phyloP scores from a whole-genome alignment of 2,113 vertebrate species.

The Coregonus clupeaformis region DNA sequence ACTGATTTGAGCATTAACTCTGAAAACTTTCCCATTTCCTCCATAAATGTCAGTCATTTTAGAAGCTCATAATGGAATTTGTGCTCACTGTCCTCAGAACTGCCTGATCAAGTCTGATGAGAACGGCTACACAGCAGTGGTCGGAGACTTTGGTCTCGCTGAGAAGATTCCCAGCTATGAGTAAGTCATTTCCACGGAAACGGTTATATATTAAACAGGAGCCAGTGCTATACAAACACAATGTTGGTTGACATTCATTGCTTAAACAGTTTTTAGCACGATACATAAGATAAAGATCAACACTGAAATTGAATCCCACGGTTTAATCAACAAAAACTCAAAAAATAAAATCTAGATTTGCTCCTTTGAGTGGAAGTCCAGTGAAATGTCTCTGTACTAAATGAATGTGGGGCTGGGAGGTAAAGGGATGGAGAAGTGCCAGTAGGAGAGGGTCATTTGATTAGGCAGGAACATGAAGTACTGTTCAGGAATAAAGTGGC shows the following conservation, averaged over 20 bases:
- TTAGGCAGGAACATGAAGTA: conserved; percentile 39
- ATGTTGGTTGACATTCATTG: too few relatives aligned
- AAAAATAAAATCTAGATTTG: neutral
- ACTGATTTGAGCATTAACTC: too few relatives aligned
- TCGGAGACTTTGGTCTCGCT: conserved; percentile 96
- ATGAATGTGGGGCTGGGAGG: neutral
- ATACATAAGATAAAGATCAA: too few relatives aligned
- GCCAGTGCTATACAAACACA: too few relatives aligned
- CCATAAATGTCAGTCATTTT: neutral
- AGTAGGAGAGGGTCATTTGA: conserved; percentile 16
- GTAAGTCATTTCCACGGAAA: conserved; percentile 61
- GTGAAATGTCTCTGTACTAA: too few relatives aligned
- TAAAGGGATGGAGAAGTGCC: neutral
- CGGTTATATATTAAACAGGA: conserved; percentile 32
- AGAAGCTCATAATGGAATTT: neutral
- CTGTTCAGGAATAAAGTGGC: conserved; percentile 20
- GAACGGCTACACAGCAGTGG: conserved; percentile 86
- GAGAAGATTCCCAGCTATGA: conserved; percentile 93
- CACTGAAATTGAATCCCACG: too few relatives aligned
- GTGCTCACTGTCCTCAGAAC: conserved; percentile 76
- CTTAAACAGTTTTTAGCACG: too few relatives aligned
- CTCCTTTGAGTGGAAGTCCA: too few relatives aligned
- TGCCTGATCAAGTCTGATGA: conserved; percentile 96
- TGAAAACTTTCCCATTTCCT: too few relatives aligned
- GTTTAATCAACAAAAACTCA: too few relatives aligned